Percentiles rank a stretch among this genome's conserved stretches.
phyloP scores from a whole-genome alignment of 1,140 invertebrate genomes.

The Anastrepha obliqua region DNA sequence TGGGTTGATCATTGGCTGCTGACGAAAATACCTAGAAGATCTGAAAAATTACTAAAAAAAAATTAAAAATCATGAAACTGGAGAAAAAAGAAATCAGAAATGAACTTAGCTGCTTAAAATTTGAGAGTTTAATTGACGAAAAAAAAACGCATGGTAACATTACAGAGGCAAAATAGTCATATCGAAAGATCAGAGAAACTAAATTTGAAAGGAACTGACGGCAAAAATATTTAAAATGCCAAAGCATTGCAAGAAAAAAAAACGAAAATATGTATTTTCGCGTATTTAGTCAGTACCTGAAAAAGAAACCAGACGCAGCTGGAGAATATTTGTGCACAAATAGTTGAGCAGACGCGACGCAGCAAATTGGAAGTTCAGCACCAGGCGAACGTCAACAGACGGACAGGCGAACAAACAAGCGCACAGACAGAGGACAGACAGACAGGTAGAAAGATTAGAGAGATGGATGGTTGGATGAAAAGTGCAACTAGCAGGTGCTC shows the following conservation, averaged over 20 bases:
- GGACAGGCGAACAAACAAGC: not conserved
- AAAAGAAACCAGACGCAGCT: not conserved
- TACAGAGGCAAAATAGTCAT: too few relatives aligned
- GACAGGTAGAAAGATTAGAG: constrained; percentile 38
- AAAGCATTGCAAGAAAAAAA: not conserved
- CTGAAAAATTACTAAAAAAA: not conserved
- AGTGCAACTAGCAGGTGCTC: constrained; percentile 29
- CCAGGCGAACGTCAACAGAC: not conserved
- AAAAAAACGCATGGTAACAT: too few relatives aligned
- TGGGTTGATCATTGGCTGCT: too few relatives aligned
- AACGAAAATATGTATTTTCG: too few relatives aligned
- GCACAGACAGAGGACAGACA: not conserved
- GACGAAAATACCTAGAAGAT: not conserved
- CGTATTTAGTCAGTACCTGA: not conserved
- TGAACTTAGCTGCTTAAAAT: too few relatives aligned
- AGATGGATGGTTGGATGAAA: constrained; percentile 29
- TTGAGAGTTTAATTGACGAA: too few relatives aligned
- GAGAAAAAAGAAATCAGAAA: too few relatives aligned
- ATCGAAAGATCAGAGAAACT: too few relatives aligned
- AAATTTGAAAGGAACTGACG: too few relatives aligned
- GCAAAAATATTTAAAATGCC: not conserved
- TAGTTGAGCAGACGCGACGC: constrained; percentile 25
- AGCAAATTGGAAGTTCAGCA: not conserved
- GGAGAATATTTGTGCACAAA: constrained; percentile 37
- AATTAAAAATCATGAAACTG: not conserved